These are phyloP conservation scores for Ceramica pisi DNA, from an alignment of 2,888 invertebrate species.

Conservation along the genomic window DNA sequence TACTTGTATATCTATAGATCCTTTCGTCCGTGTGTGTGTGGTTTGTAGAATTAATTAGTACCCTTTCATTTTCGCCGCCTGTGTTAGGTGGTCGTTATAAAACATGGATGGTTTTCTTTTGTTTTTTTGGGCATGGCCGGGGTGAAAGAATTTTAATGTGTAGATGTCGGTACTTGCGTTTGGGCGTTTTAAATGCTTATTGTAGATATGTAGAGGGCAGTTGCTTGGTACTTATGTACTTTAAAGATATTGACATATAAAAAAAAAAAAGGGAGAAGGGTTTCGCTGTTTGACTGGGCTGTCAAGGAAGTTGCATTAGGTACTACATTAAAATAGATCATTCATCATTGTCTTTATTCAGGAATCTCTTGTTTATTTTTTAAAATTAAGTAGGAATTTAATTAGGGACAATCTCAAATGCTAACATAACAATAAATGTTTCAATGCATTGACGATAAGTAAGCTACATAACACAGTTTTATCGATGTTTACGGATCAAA, in stretches of 20 bases:
- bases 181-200: slow-evolving; percentile 37
- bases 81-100: slow-evolving; percentile 77
- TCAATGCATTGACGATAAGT: not conserved
- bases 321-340: too few species aligned
- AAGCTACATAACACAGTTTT: not conserved
- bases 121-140: slow-evolving; percentile 68
- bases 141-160: slow-evolving; percentile 81
- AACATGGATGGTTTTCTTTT: slow-evolving; percentile 70
- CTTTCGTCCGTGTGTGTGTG: slow-evolving; percentile 69
- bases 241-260: not conserved
- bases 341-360: too few species aligned
- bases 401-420: not conserved
- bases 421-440: not conserved
- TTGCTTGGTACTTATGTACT: not conserved
- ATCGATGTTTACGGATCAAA: slow-evolving; percentile 6
- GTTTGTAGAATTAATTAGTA: slow-evolving; percentile 84
- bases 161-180: slow-evolving; percentile 45
- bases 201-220: slow-evolving; percentile 6
- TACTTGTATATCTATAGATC: not conserved
- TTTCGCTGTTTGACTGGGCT: not conserved
- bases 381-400: not conserved
- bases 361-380: not conserved
- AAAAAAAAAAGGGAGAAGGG: not conserved
- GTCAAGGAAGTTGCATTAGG: too few species aligned
- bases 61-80: slow-evolving; percentile 77